These are phyloP conservation scores for Abramis brama DNA, from an alignment of 2,113 vertebrate genomes.

Conservation along the genomic window DNA sequence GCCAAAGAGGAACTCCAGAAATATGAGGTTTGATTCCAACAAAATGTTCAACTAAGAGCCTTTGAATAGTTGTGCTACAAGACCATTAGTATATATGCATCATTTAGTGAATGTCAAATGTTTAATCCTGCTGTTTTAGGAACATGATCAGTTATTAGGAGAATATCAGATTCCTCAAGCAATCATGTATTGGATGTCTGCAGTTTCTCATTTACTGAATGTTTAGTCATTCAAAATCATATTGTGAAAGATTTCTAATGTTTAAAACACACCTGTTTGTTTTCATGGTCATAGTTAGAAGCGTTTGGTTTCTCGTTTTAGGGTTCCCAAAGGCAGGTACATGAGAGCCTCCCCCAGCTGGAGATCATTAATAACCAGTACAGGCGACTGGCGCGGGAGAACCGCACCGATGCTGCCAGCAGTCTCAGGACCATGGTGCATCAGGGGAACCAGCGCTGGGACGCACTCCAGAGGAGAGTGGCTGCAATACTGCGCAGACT, in stretches of 20 bases:
- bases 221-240: neutral
- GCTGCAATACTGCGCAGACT: constrained; percentile 85
- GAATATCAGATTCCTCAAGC: neutral
- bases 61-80: neutral
- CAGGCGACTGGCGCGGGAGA: constrained; percentile 89
- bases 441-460: constrained; percentile 91
- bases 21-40: constrained; percentile 84
- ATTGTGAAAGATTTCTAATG: neutral
- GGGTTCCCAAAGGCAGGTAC: constrained; percentile 90
- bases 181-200: neutral
- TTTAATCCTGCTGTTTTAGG: neutral
- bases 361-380: constrained; percentile 95
- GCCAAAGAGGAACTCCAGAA: constrained; percentile 95
- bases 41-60: neutral
- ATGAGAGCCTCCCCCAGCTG: constrained; percentile 88
- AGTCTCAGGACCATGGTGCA: constrained; percentile 88
- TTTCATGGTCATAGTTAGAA: neutral
- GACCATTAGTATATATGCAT: neutral
- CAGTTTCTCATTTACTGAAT: neutral
- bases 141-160: neutral
- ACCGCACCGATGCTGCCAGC: constrained; percentile 88
- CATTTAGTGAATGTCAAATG: neutral
- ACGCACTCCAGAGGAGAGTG: constrained; percentile 84
- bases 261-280: neutral
- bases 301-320: constrained; percentile 57